Percentiles rank a stretch among this genome's conserved stretches.
These are phyloP conservation scores for Platalea minor DNA, from an alignment of 2,797 vertebrate genomes.

Conservation along the genomic window DNA sequence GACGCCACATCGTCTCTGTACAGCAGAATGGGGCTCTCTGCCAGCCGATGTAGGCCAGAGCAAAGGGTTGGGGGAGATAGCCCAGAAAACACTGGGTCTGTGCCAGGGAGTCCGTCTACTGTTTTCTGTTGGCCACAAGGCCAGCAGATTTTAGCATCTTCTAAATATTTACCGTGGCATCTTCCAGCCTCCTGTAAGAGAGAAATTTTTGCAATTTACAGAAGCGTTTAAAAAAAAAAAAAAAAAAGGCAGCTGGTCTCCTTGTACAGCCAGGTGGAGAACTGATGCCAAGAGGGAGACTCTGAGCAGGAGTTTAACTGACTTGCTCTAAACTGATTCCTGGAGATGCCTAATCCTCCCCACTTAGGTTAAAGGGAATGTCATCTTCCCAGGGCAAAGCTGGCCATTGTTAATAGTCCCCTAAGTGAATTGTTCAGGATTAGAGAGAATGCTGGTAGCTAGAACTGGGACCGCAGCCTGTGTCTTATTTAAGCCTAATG, in stretches of 20 bases:
- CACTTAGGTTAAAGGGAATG: not conserved
- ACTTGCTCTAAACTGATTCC: not conserved
- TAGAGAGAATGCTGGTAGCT: not conserved
- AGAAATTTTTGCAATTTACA: not conserved
- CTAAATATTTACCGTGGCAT: constrained; percentile 12
- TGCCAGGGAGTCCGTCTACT: constrained; percentile 11
- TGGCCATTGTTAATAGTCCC: not conserved
- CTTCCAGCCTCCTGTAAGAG: not conserved
- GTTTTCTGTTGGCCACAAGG: not conserved
- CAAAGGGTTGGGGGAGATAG: not conserved
- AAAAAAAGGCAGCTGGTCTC: not conserved
- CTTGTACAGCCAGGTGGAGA: not conserved
- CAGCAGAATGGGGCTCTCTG: not conserved
- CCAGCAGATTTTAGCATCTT: not conserved
- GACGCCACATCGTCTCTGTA: not conserved
- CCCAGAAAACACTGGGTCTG: not conserved
- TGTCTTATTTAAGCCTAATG: not conserved
- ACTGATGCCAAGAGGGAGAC: not conserved
- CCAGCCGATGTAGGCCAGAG: not conserved
- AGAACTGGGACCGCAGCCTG: not conserved
- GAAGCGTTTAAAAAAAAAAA: not conserved
- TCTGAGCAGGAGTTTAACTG: not conserved
- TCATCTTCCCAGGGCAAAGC: not conserved
- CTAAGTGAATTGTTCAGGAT: not conserved
- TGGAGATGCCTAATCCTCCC: not conserved